These are phyloP conservation scores for Takifugu ocellatus DNA, from an alignment of 2,797 vertebrate species.

Conservation along the genomic window DNA sequence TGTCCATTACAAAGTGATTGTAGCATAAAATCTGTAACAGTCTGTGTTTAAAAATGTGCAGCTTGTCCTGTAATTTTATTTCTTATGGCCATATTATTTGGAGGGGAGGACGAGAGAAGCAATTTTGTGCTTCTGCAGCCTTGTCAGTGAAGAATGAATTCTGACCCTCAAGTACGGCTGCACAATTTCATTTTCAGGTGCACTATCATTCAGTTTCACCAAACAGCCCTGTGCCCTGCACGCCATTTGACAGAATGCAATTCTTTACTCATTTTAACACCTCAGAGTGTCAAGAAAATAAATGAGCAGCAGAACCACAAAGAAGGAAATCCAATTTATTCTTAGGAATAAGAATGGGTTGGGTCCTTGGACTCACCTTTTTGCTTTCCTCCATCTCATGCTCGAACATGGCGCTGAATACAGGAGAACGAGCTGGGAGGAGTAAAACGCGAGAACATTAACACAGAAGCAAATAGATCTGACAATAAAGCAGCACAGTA, in stretches of 20 bases:
- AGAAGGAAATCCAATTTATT: constrained; percentile 43
- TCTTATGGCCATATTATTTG: constrained; percentile 34
- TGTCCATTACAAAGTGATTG: constrained; percentile 4
- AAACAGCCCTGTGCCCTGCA: constrained; percentile 38
- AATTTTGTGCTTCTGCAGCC: constrained; percentile 47
- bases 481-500: no score
- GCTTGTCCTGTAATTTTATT: constrained; percentile 36
- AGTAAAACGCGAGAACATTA: constrained; percentile 19
- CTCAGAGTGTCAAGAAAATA: constrained; percentile 10
- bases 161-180: constrained; percentile 40
- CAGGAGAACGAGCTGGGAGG: constrained; percentile 87
- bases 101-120: constrained; percentile 25
- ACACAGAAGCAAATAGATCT: neutral
- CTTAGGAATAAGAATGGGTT: neutral
- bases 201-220: constrained; percentile 48
- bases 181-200: constrained; percentile 60
- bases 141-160: constrained; percentile 64
- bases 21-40: constrained; percentile 3
- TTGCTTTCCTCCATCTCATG: constrained; percentile 99
- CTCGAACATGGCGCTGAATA: constrained; percentile 99
- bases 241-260: constrained; percentile 40
- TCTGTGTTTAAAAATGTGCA: constrained; percentile 4
- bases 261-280: constrained; percentile 49
- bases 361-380: constrained; percentile 79
- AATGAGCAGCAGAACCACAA: constrained; percentile 10